These are phyloP conservation scores for Aramus guarauna DNA, from an alignment of 2,113 vertebrate genomes.

Conservation along the genomic window DNA sequence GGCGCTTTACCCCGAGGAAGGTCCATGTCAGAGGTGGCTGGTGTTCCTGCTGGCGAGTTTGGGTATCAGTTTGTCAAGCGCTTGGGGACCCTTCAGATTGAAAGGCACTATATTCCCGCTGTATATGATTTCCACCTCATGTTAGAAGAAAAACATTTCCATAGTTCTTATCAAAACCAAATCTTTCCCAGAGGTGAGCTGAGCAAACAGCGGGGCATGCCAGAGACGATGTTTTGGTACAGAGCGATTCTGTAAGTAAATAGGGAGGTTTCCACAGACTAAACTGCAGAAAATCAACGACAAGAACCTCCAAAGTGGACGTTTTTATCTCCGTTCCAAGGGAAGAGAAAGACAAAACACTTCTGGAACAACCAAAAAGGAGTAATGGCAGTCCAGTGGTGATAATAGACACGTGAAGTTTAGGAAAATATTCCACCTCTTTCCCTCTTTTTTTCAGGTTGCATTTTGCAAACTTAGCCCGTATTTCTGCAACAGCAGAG, in stretches of 20 bases:
- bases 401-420: neutral
- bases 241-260: constrained; percentile 14
- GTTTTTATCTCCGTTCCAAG: neutral
- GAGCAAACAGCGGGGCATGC: constrained; percentile 44
- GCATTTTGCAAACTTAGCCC: neutral
- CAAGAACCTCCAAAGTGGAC: neutral
- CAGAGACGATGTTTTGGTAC: constrained; percentile 20
- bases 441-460: neutral
- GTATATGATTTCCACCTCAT: constrained; percentile 23
- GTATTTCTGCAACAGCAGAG: neutral
- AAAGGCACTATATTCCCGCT: neutral
- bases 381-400: neutral
- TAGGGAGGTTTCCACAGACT: constrained; percentile 27
- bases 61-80: neutral
- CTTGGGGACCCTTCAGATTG: neutral
- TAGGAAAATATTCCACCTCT: neutral
- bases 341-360: constrained; percentile 9
- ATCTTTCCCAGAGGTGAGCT: constrained; percentile 62
- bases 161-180: constrained; percentile 48
- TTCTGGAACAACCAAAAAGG: neutral
- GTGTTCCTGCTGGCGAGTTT: neutral
- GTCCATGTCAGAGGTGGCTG: neutral
- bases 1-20: neutral
- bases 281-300: constrained; percentile 11
- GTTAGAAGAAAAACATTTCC: constrained; percentile 50